Base-by-base conservation (phyloP, 35 echinoderm and acorn worm species). In the Ophioderma brevispina region DNA sequence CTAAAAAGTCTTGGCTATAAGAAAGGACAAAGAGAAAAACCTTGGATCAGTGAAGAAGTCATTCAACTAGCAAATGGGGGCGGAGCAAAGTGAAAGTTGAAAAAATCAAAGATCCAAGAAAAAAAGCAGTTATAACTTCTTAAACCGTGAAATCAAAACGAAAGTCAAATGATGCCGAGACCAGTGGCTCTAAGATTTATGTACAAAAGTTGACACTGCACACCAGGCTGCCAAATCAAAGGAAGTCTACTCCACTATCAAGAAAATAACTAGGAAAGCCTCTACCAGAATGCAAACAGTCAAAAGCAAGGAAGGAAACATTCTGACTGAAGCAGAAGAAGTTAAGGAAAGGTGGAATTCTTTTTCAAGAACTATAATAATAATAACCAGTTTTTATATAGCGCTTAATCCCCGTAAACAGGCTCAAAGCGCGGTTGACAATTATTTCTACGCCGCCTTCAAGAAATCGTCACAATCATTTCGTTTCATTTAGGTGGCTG, bases 161-260 rank as follows among this genome's bases (percentile, higher is more conserved):
- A 89, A 89, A 55, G 13, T 52, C 55, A 89, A 89, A 30, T 40
- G 50, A 80, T 89, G 87, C 38, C 81, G 81, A 81, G 79, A 89
- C 78, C 11, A 14, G 11, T 89, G 87, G 87, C 10, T 89, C 34
- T 15, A 80, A 64, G 40, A 64, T 0, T 38, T 89, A 17, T 89
- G 84, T 34, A 64, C 0, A 76, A 41, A 86, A 52, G 81, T 84
- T 0, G 81, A 84, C 1, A 39, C 36, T 42, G 13, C 36, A 0
- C 81, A 84, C 32, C 37, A 84, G 35, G 81, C 81, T 13, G 25
- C 37, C 18, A 84, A 84, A 31, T 49, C 81, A 14, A 84, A 39
- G 25, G 43, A 86, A 86, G 55, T 86, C 21, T 86, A 86, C 25
- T 2, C 52, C n/a, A 86, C 84, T 31, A 86, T 86, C 25, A 70